Evolutionary conservation across 2,888 invertebrate species (phyloP).

Genomic region (Mylabris sibirica): DNA sequence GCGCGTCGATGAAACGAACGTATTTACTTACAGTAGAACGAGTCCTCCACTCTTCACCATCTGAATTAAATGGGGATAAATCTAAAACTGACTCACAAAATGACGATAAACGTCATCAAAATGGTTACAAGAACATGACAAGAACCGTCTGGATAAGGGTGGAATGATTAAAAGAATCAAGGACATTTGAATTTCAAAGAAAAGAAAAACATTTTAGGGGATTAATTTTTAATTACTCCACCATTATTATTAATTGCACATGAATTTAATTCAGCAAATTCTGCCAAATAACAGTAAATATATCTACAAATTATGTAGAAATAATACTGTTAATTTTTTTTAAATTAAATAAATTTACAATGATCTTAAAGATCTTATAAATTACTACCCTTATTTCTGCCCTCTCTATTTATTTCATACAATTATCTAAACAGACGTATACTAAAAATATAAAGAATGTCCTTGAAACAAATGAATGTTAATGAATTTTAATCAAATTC

Average conservation of each 20-base stretch:
- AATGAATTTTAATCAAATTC: too few species aligned
- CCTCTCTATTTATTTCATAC: background rate
- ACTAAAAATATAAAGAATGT: conserved; percentile 17
- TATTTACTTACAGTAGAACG: conserved; percentile 24
- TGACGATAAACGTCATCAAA: background rate
- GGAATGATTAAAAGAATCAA: too few species aligned
- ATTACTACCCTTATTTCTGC: background rate
- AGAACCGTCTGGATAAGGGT: too few species aligned
- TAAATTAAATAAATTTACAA: background rate
- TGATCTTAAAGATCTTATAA: conserved; percentile 19
- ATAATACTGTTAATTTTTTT: conserved; percentile 19
- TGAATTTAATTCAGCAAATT: conserved; percentile 11
- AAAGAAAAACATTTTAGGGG: background rate
- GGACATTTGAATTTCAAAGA: background rate
- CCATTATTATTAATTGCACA: conserved; percentile 26
- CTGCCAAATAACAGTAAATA: conserved; percentile 16
- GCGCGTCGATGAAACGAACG: conserved; percentile 25
- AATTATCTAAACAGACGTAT: conserved; percentile 5
- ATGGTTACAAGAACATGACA: too few species aligned
- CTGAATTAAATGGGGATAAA: conserved; percentile 4
- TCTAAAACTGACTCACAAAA: conserved; percentile 23
- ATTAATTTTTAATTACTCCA: conserved; percentile 12
- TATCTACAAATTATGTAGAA: conserved; percentile 25
- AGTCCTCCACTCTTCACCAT: background rate
- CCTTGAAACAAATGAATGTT: conserved; percentile 2